These are phyloP conservation scores for Colletes latitarsis DNA, from an alignment of 1,140 invertebrate genomes.

Conservation along the genomic window DNA sequence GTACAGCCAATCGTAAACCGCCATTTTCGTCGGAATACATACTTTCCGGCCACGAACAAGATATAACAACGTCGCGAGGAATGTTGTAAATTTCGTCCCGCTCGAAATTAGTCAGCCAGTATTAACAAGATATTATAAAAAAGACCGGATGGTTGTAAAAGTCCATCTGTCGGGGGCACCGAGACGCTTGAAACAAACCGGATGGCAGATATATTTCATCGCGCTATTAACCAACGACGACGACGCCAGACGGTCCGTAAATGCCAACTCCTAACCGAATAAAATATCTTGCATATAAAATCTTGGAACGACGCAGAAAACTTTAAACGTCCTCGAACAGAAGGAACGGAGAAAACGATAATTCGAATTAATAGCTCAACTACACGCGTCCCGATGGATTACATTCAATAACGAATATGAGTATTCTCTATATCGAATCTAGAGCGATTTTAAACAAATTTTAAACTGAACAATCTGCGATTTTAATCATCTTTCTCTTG, in stretches of 20 bases:
- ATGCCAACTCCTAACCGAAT: conserved; percentile 21
- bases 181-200: conserved; percentile 30
- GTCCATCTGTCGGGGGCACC: neutral
- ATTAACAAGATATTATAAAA: conserved; percentile 42
- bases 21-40: too few species aligned
- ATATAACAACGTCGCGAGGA: neutral
- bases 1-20: too few species aligned
- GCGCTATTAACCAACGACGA: conserved; percentile 24
- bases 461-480: too few species aligned
- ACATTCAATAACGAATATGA: neutral
- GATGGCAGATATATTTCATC: conserved; percentile 26
- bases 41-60: too few species aligned
- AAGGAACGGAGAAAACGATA: neutral
- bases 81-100: neutral
- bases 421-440: neutral
- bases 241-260: conserved; percentile 17
- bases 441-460: too few species aligned
- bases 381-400: neutral
- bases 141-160: conserved; percentile 29
- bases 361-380: neutral
- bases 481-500: too few species aligned
- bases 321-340: neutral
- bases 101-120: neutral
- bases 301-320: neutral
- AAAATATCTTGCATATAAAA: conserved; percentile 15